phyloP scores from a whole-genome alignment of 1,140 invertebrate genomes.

The Chrysopa pallens region DNA sequence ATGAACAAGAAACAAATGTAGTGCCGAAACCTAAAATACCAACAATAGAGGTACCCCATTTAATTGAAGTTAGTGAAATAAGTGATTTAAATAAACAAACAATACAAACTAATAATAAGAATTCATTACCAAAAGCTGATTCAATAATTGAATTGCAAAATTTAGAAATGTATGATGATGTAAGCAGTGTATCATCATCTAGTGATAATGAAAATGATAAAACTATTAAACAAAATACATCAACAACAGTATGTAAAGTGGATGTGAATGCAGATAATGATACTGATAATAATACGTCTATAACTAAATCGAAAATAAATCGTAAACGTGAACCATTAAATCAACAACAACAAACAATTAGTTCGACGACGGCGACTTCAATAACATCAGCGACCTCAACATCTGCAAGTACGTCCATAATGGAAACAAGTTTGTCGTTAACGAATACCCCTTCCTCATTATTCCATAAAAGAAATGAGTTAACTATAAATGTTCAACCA shows the following conservation, averaged over 20 bases:
- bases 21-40: conserved; percentile 5
- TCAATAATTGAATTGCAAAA: conserved; percentile 22
- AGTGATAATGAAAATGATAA: conserved; percentile 13
- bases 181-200: conserved; percentile 22
- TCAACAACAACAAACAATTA: conserved; percentile 1
- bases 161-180: conserved; percentile 21
- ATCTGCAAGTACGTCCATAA: neutral
- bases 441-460: neutral
- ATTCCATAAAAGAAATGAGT: no score
- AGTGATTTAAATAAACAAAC: neutral
- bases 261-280: conserved; percentile 10
- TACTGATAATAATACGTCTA: conserved; percentile 4
- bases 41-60: conserved; percentile 14
- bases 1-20: conserved; percentile 6
- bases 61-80: conserved; percentile 9
- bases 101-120: neutral
- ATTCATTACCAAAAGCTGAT: conserved; percentile 6
- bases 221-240: neutral
- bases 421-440: neutral
- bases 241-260: conserved; percentile 3
- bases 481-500: neutral
- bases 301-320: conserved; percentile 13
- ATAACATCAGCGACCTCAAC: conserved; percentile 7
- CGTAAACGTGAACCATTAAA: conserved; percentile 18
- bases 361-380: conserved; percentile 1